Percentiles rank a stretch among this genome's conserved stretches.
Evolutionary conservation across 2,113 vertebrate genomes (phyloP).

Genomic region (Neolamprologus brichardi): DNA sequence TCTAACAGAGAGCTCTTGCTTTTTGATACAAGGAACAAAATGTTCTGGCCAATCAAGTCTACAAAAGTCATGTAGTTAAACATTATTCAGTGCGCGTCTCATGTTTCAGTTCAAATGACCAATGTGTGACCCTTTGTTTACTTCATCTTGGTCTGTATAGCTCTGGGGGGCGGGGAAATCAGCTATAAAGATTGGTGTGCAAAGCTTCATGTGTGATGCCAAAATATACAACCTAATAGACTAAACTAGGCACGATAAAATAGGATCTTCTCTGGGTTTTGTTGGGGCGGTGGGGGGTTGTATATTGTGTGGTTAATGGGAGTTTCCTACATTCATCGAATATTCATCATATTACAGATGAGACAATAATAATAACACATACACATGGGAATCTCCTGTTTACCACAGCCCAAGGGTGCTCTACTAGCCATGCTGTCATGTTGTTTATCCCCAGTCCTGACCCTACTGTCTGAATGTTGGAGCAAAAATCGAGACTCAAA

Average conservation of each 20-base stretch:
- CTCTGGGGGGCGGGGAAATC: neutral
- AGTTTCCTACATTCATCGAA: neutral
- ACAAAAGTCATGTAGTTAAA: neutral
- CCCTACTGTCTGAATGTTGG: neutral
- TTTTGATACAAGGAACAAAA: neutral
- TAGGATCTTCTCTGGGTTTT: neutral
- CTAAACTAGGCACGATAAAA: neutral
- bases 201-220: neutral
- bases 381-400: neutral
- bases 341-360: neutral
- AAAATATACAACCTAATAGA: neutral
- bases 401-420: neutral
- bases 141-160: neutral
- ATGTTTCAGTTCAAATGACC: neutral
- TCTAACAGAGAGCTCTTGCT: neutral
- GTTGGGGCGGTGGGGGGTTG: neutral
- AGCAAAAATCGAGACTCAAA: neutral
- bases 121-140: neutral
- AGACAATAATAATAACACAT: neutral
- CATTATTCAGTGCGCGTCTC: neutral
- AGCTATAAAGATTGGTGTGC: neutral
- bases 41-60: neutral
- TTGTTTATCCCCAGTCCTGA: neutral
- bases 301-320: neutral
- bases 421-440: neutral